A percentile compares a stretch with the other conserved stretches of the same genome.
Evolutionary conservation across 2,113 vertebrate genomes (phyloP).

Genomic region (Colinus virginianus): DNA sequence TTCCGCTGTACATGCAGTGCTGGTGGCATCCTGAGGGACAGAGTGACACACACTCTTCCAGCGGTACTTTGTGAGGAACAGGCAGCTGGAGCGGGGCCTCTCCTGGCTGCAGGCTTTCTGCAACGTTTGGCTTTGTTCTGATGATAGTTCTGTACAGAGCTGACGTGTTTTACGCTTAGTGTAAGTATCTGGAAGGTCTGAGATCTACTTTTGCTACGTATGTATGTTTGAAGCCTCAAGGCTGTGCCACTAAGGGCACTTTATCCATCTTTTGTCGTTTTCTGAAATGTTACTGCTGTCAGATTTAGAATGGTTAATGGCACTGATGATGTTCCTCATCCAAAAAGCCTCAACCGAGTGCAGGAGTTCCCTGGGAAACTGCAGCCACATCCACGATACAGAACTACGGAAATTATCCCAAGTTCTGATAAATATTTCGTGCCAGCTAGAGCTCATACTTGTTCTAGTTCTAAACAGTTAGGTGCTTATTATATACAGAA

Average conservation of each 20-base stretch:
- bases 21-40: background rate
- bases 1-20: background rate
- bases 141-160: background rate
- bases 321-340: background rate
- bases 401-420: background rate
- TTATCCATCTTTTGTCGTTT: background rate
- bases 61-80: background rate
- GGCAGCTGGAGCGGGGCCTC: background rate
- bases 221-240: background rate
- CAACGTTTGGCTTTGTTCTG: background rate
- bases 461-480: background rate
- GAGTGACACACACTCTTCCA: background rate
- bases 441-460: background rate
- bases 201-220: background rate
- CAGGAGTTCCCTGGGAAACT: background rate
- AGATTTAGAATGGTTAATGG: background rate
- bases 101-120: background rate
- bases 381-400: background rate
- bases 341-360: background rate
- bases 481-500: background rate
- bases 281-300: background rate
- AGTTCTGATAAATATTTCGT: slow-evolving; percentile 1
- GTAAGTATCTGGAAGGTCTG: background rate
- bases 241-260: background rate
- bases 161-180: background rate